A percentile compares a stretch with the other conserved stretches of the same genome.
Evolutionary conservation across 2,113 vertebrate genomes (phyloP).

Genomic region (Tragulus kanchil): DNA sequence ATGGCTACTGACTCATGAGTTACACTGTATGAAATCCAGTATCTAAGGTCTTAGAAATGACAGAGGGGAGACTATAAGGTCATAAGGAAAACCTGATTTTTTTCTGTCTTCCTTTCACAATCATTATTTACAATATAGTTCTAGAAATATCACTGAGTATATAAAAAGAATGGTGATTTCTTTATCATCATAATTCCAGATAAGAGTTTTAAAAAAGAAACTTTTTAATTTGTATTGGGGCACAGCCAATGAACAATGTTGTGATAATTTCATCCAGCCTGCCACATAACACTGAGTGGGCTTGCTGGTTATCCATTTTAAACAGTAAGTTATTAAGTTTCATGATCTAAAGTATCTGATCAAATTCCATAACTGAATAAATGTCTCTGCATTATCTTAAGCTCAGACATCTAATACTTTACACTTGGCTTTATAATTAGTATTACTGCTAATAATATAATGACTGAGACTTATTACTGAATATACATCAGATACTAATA

Average conservation of each 20-base stretch:
- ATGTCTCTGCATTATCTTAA: background rate
- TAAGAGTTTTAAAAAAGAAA: background rate
- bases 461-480: background rate
- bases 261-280: background rate
- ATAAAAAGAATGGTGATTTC: background rate
- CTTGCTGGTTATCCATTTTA: background rate
- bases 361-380: constrained; percentile 6
- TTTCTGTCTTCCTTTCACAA: background rate
- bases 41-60: constrained; percentile 29
- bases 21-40: background rate
- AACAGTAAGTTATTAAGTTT: background rate
- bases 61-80: background rate
- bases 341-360: background rate
- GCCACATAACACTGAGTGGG: background rate
- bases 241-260: background rate
- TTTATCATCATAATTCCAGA: constrained; percentile 28
- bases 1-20: constrained; percentile 55
- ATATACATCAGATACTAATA: background rate
- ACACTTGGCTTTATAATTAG: background rate
- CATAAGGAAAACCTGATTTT: background rate
- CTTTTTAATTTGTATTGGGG: background rate
- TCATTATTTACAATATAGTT: background rate
- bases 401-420: constrained; percentile 5
- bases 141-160: constrained; percentile 11
- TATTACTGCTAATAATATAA: background rate